These are phyloP conservation scores for Columba livia DNA, from an alignment of 2,113 vertebrate genomes.

Conservation along the genomic window DNA sequence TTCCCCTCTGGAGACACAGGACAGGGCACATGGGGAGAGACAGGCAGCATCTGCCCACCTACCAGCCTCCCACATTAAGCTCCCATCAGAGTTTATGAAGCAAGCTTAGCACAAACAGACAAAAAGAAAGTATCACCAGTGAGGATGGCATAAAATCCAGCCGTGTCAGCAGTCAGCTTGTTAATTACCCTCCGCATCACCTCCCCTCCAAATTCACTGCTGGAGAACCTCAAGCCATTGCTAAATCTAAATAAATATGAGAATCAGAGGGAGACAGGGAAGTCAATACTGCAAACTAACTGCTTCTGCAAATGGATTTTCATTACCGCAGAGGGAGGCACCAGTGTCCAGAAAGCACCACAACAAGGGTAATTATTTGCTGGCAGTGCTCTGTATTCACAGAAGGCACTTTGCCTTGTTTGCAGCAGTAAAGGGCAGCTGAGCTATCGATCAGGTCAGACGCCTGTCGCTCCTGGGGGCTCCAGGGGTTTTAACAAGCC, in stretches of 20 bases:
- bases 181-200: not conserved
- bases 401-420: not conserved
- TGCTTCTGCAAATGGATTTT: slow-evolving; percentile 12
- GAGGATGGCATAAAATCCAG: not conserved
- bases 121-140: not conserved
- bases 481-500: not conserved
- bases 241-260: not conserved
- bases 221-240: not conserved
- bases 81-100: not conserved
- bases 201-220: not conserved
- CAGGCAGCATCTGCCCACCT: not conserved
- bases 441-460: slow-evolving; percentile 14
- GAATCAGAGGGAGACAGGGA: not conserved
- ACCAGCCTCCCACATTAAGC: not conserved
- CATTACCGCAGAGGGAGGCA: not conserved
- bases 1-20: no score
- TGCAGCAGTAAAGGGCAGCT: slow-evolving; percentile 2
- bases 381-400: not conserved
- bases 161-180: not conserved
- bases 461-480: not conserved
- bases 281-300: not conserved
- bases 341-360: not conserved
- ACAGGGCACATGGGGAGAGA: not conserved
- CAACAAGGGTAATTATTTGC: not conserved
- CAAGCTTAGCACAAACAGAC: not conserved